Base-by-base conservation (phyloP, 64 coral and sea anemone genomes). In the Stichodactyla helianthus region DNA sequence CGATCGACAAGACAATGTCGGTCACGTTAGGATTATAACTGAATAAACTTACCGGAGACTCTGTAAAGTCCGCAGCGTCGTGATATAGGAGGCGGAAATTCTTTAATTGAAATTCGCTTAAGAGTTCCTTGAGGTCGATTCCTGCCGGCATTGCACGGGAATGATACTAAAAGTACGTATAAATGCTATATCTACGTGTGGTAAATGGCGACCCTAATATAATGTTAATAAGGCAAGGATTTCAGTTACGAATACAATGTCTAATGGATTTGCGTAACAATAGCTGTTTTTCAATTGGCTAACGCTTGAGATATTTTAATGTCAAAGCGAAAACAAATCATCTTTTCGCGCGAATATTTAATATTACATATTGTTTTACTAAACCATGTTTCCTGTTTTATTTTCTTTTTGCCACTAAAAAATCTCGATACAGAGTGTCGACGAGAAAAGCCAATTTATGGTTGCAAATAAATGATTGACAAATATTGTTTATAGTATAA, bases 61-160 rank as follows among this genome's bases (percentile, higher is more conserved):
- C 83, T 19, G 83, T 84, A 59, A 84, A 84, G 61, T 84, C 83
- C 55, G 83, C 55, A 17, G 83, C 44, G 27, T 84, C 51, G 56
- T 84, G 57, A 50, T 84, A 84, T 5, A 61, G 17, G 5, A 84
- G 53, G 54, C 83, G 54, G 61, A 58, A 84, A 59, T 84, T 84
- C 83, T 84, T 84, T 51, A 84, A 84, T 23, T 84, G 83, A 59
- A 84, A 62, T 84, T 84, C 83, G 61, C 27, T 84, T 60, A 84
- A 25, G 20, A 84, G 19, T 52, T 81, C 78, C 17, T 51, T 52
- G 52, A 81, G 13, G 51, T 81, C 51, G 6, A 7, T 20, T 51
- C 78, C 17, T 6, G 6, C 35, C 12, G 78, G 78, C 78, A 81
- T 81, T 31, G 78, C 20, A 81, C 78, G 78, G 50, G 50, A 54